Percentiles rank a stretch among this genome's conserved stretches.
These are phyloP conservation scores for Theristus sp. DNA, from an alignment of 2,888 invertebrate species.

Conservation along the genomic window DNA sequence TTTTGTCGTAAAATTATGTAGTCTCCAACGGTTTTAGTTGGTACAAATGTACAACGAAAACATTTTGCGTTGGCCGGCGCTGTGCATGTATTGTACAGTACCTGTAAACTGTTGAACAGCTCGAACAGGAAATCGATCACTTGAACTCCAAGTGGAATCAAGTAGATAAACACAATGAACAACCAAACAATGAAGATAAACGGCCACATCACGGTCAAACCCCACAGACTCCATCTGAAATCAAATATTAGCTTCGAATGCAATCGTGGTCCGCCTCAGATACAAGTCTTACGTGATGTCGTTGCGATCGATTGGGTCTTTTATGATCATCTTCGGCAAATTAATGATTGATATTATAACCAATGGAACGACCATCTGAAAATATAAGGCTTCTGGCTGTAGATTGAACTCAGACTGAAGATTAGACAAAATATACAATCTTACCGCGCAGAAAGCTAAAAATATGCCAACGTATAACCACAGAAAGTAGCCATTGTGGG, in stretches of 20 bases:
- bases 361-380: conserved; percentile 2
- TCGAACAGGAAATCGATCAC: conserved; percentile 5
- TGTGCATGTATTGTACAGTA: neutral
- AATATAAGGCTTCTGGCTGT: neutral
- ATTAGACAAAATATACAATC: too few relatives aligned
- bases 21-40: too few relatives aligned
- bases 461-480: conserved; percentile 3
- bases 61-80: neutral
- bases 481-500: conserved; percentile 1
- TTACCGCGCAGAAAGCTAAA: too few relatives aligned
- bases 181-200: conserved; percentile 1
- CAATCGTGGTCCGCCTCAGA: too few relatives aligned
- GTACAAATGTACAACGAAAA: too few relatives aligned
- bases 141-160: neutral
- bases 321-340: neutral
- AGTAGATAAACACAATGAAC: conserved; percentile 4
- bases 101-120: conserved; percentile 5
- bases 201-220: neutral
- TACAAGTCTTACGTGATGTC: conserved; percentile 1
- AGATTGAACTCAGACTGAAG: too few relatives aligned
- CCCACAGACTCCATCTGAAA: conserved; percentile 1
- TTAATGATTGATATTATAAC: conserved; percentile 1
- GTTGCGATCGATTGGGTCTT: neutral
- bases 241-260: neutral
- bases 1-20: too few relatives aligned